Base-by-base conservation (phyloP, 2,113 vertebrate genomes). In the Thamnophis sirtalis region DNA sequence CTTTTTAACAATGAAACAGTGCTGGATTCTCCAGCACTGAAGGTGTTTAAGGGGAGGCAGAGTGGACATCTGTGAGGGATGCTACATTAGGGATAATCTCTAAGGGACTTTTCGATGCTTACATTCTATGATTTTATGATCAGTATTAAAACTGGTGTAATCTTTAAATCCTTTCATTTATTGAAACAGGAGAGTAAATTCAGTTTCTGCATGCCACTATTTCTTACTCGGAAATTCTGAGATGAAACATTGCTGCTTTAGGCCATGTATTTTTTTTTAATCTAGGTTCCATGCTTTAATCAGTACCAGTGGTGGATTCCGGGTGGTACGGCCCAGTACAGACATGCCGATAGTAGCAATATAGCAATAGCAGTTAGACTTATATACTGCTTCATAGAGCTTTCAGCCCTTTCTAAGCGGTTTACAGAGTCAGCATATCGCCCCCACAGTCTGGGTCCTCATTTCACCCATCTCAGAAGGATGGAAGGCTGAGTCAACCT, bases 111-210 rank as follows among this genome's bases (percentile, higher is more conserved):
- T 73, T 73, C 15, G 7, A 5, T 33, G 5, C n/a, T 73, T 73
- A 73, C 28, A 17, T 73, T 73, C 63, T n/a, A 19, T 73, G n/a
- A 73, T 73, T 33, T 33, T 33, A 73, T 17, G 68, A 33, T 73
- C n/a, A 24, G 9, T 9, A 0, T 43, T 91, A 0, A 15, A 0
- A 0, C 1, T 60, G 53, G 17, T 28, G 2, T 58, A n/a, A 53
- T 93, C 60, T 28, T 86, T 15, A 63, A 58, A 60, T 43, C 13
- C 24, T 91, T 87, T 73, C 68, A 63, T 43, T 24, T 24, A 28
- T 24, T 54, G 26, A 84, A 84, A 28, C 43, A 84, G 85, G 8
- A 73, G 54, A 58, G 11, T 60, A 84, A 84, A 11, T 51, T 89
- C 51, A 26, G 48, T 38, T 10, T n/a, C 33, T 56, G 15, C 48